A percentile compares a stretch with the other conserved stretches of the same genome.
These are phyloP conservation scores for Dryomyza anilis DNA, from an alignment of 2,888 invertebrate genomes.

Conservation along the genomic window DNA sequence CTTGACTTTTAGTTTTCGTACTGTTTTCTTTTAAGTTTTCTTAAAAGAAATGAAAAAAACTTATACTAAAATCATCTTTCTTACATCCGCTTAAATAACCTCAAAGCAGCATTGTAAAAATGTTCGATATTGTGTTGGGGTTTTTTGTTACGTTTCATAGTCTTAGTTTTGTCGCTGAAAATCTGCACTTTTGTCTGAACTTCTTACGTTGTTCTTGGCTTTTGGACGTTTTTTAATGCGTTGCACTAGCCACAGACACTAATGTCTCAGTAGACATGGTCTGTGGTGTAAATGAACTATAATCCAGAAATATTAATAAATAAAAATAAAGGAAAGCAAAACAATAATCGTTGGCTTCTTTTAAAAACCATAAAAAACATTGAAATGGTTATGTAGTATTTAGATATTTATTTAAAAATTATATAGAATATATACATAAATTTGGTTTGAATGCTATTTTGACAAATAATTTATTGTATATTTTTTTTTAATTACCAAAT, in stretches of 20 bases:
- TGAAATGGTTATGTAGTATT: no score
- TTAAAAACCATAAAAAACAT: no score
- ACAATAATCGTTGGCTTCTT: no score
- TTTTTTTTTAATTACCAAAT: background rate
- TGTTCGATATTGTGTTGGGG: no score
- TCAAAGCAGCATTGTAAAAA: constrained; percentile 13
- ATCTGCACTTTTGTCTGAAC: no score
- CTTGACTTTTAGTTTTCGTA: background rate
- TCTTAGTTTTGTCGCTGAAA: no score
- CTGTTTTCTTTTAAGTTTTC: constrained; percentile 1
- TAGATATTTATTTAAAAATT: background rate
- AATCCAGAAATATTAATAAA: constrained; percentile 5
- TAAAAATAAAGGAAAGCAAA: no score
- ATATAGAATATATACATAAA: no score
- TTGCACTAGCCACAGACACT: constrained; percentile 22
- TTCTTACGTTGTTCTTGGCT: background rate
- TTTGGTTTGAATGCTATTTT: no score
- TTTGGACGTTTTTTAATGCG: constrained; percentile 14
- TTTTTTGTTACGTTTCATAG: no score
- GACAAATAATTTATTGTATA: background rate
- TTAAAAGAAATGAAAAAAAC: no score
- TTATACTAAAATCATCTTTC: no score
- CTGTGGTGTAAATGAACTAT: constrained; percentile 18
- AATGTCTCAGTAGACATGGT: background rate
- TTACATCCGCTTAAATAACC: constrained; percentile 18